Percentiles rank a stretch among this genome's conserved stretches.
phyloP scores from a whole-genome alignment of 37 sponge, comb jelly and placozoan genomes.

The Tethya wilhelma region DNA sequence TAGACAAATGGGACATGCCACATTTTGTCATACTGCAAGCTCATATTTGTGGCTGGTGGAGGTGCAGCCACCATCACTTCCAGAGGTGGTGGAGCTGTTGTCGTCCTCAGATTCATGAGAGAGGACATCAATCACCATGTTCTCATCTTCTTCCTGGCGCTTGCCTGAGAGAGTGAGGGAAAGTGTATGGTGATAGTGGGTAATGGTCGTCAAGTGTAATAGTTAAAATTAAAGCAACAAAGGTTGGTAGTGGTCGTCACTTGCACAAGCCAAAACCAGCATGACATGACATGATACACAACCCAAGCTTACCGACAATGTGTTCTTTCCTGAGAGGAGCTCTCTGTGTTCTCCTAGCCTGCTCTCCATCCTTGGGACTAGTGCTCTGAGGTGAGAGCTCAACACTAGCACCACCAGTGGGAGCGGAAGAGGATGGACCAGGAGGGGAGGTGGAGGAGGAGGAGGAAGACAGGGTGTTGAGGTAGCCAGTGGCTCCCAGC shows the following conservation, averaged over 20 bases:
- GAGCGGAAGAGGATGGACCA: background rate
- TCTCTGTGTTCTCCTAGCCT: no score
- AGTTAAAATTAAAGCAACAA: background rate
- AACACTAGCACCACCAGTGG: no score
- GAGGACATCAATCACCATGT: constrained; percentile 37
- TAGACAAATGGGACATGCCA: no score
- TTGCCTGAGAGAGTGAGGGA: background rate
- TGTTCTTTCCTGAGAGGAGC: no score
- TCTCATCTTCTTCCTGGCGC: constrained; percentile 47
- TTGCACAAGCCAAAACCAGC: background rate
- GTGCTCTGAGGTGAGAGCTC: background rate
- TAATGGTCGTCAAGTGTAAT: background rate
- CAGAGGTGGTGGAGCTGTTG: constrained; percentile 65
- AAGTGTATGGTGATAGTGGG: background rate
- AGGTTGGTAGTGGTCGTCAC: constrained; percentile 1
- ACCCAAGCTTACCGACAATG: no score
- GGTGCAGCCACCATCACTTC: constrained; percentile 69
- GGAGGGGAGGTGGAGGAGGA: constrained; percentile 12
- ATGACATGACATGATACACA: no score
- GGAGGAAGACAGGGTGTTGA: constrained; percentile 4
- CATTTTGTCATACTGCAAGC: constrained; percentile 24
- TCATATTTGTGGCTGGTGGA: constrained; percentile 58
- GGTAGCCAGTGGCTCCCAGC: constrained; percentile 39
- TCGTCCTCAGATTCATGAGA: constrained; percentile 49
- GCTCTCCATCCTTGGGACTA: constrained; percentile 8